Conservation (phyloP, 2,113 vertebrate genomes). For the Tyrannus savana region DNA sequence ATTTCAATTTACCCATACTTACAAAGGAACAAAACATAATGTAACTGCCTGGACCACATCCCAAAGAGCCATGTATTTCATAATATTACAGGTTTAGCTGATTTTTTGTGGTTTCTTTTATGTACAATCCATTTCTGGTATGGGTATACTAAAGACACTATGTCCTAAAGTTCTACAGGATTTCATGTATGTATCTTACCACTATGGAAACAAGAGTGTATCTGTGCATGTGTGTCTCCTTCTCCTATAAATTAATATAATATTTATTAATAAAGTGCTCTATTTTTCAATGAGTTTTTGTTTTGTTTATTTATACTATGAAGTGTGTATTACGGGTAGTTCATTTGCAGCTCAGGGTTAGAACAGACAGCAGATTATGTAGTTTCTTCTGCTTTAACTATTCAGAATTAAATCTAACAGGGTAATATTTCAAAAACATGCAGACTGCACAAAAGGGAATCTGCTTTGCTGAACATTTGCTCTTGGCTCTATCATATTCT, state of each 20-base stretch:
- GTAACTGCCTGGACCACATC: accelerated
- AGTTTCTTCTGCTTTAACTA: not conserved
- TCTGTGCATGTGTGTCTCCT: accelerated
- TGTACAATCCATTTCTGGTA: not conserved
- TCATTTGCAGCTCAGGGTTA: not conserved
- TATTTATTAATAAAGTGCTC: not conserved
- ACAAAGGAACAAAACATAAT: not conserved
- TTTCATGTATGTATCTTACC: not conserved
- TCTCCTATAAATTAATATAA: not conserved
- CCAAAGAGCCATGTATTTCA: not conserved
- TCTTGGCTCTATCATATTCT: not conserved
- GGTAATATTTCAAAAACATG: not conserved
- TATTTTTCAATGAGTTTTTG: not conserved
- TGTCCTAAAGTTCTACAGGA: not conserved
- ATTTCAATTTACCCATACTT: not conserved
- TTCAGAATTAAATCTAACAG: not conserved
- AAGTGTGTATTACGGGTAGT: not conserved
- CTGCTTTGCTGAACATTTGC: not conserved
- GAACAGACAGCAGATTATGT: not conserved
- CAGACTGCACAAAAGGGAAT: not conserved
- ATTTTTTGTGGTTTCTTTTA: not conserved
- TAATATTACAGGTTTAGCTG: not conserved
- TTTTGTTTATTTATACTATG: not conserved
- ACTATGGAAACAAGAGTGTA: not conserved
- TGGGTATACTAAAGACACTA: not conserved